Evolutionary conservation across 2,797 vertebrate species (phyloP).

Genomic region (Setipinna tenuifilis): DNA sequence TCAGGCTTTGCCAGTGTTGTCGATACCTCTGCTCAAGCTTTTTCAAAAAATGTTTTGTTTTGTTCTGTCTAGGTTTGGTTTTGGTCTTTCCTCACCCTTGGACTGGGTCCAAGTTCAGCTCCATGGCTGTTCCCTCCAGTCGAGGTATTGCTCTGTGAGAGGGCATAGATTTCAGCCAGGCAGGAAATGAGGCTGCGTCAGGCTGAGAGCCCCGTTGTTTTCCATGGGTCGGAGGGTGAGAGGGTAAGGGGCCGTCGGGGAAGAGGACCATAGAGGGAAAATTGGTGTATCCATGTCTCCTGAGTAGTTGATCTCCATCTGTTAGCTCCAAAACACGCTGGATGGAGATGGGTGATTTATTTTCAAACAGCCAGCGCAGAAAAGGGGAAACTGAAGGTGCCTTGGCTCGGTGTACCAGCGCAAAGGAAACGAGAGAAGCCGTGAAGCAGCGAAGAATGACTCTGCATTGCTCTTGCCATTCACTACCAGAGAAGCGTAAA

Average conservation of each 20-base stretch:
- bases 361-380: slow-evolving; percentile 33
- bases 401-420: slow-evolving; percentile 40
- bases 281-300: slow-evolving; percentile 19
- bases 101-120: slow-evolving; percentile 71
- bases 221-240: slow-evolving; percentile 43
- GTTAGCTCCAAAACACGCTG: slow-evolving; percentile 41
- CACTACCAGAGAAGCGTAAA: not conserved
- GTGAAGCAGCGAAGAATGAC: slow-evolving; percentile 35
- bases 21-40: not conserved
- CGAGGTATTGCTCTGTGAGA: slow-evolving; percentile 52
- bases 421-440: slow-evolving; percentile 45
- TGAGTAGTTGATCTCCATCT: slow-evolving; percentile 16
- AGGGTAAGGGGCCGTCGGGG: slow-evolving; percentile 41
- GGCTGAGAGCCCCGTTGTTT: slow-evolving; percentile 60
- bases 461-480: not conserved
- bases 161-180: slow-evolving; percentile 69
- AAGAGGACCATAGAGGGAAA: slow-evolving; percentile 36
- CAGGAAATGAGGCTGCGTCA: slow-evolving; percentile 74
- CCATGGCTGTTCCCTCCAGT: slow-evolving; percentile 66
- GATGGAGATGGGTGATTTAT: slow-evolving; percentile 57
- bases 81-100: slow-evolving; percentile 56
- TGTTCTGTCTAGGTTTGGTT: slow-evolving; percentile 59
- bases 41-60: slow-evolving; percentile 30
- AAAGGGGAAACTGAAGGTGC: slow-evolving; percentile 38
- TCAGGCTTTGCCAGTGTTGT: slow-evolving; percentile 78